Conservation (phyloP, 2,888 invertebrate genomes). For the Allolobophora icterica region DNA sequence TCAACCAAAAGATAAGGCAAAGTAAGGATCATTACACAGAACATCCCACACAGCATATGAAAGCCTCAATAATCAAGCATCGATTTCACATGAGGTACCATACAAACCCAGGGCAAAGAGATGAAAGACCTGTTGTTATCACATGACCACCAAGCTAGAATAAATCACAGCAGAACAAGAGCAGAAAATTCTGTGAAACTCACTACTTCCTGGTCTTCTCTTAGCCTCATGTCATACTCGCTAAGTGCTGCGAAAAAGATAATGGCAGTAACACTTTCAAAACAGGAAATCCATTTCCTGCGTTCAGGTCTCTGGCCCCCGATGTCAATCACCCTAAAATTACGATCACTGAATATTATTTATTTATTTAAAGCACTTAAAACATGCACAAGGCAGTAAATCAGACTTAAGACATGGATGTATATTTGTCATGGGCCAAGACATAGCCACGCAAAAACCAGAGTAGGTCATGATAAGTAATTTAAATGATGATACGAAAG, state of each 20-base stretch:
- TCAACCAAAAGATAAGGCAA: too few species aligned
- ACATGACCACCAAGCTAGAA: neutral
- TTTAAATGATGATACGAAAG: neutral
- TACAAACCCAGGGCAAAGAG: neutral
- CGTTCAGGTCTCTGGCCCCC: slow-evolving; percentile 90
- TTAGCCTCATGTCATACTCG: slow-evolving; percentile 84
- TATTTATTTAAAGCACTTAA: neutral
- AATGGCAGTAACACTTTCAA: slow-evolving; percentile 89
- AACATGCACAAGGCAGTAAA: neutral
- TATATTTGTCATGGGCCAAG: neutral
- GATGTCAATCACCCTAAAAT: slow-evolving; percentile 84
- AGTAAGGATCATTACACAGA: too few species aligned
- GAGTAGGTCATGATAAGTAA: neutral
- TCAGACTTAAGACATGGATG: neutral
- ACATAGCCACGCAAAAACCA: neutral
- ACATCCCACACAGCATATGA: too few species aligned
- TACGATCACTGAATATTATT: neutral
- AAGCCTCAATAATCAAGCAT: too few species aligned
- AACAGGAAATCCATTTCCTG: slow-evolving; percentile 93
- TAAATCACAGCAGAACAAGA: neutral
- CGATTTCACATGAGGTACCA: too few species aligned
- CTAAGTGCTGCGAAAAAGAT: slow-evolving; percentile 89
- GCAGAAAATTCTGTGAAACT: neutral
- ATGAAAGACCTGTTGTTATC: neutral
- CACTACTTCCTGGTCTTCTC: slow-evolving; percentile 73